Evolutionary conservation across 2,113 vertebrate genomes (phyloP).

Genomic region (Phyllostomus discolor): DNA sequence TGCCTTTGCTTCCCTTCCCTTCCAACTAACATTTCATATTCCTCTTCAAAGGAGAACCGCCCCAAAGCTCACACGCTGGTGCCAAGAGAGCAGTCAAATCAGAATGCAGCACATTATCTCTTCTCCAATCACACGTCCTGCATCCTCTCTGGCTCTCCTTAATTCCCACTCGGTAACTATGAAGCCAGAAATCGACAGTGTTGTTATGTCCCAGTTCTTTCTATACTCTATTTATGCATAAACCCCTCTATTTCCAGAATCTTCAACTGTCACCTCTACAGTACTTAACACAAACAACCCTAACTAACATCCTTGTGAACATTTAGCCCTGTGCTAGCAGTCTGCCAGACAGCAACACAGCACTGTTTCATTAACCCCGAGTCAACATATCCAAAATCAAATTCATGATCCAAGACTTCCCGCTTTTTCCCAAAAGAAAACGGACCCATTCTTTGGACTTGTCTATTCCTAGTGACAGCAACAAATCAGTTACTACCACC

Average conservation of each 20-base stretch:
- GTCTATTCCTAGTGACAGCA: not conserved
- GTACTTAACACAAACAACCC: not conserved
- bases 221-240: not conserved
- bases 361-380: not conserved
- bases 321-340: not conserved
- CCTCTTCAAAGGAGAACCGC: not conserved
- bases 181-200: not conserved
- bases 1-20: not conserved
- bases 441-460: not conserved
- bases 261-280: not conserved
- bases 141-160: not conserved
- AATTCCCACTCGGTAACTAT: not conserved
- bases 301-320: not conserved
- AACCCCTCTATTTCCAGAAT: not conserved
- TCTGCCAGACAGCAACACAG: not conserved
- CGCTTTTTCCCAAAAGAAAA: not conserved
- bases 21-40: not conserved
- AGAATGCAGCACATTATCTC: not conserved
- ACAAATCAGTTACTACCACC: not conserved
- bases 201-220: not conserved
- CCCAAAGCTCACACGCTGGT: not conserved
- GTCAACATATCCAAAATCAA: slow-evolving; percentile 18
- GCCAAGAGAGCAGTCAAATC: not conserved
- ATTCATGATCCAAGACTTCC: not conserved
- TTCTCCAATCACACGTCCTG: not conserved